Base-by-base conservation (phyloP, 2,797 vertebrate species). In the Agapornis canus region DNA sequence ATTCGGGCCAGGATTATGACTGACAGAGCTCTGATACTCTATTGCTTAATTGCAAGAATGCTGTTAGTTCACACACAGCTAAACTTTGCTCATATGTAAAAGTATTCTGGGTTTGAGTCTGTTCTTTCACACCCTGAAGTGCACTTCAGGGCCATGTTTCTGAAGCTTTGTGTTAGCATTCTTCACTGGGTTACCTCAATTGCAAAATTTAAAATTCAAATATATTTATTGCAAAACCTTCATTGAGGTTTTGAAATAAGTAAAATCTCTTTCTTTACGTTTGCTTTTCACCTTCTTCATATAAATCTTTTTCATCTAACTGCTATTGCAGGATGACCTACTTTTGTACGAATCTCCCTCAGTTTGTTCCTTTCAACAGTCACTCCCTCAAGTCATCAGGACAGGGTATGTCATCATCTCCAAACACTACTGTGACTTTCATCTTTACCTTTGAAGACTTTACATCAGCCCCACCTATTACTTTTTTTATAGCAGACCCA, bases 41-140 rank as follows among this genome's bases (percentile, higher is more conserved):
- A 12, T n/a, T 35, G 84, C 48, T 73, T 42, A 35, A n/a, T 56
- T 89, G 22, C 22, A 82, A 89, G 23, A 37, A 64, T 63, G 8
- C 8, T 93, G 35, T 76, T 86, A 73, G 21, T 40, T 84, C 43
- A 3, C 21, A 72, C 14, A 23, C 26, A 72, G 23, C 17, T 90
- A 72, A 64, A 29, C 37, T 93, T 92, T 89, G 81, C 64, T 86
- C 73, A n/a, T 45, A 11, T 19, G 40, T 22, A 52, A 89, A 88
- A 70, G 4, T n/a, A 45, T 70, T 66, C 54, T 52, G 26, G 0
- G 84, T 92, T 87, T 76, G 54, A 86, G 57, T 45, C 18, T 65
- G 11, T 79, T 63, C 23, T 79, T 86, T 72, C 23, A 31, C 19
- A 31, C 10, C 47, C 48, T 63, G 32, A 83, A 81, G 25, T 32